phyloP scores from a whole-genome alignment of 64 coral and sea anemone genomes.

The Stylophora pistillata region DNA sequence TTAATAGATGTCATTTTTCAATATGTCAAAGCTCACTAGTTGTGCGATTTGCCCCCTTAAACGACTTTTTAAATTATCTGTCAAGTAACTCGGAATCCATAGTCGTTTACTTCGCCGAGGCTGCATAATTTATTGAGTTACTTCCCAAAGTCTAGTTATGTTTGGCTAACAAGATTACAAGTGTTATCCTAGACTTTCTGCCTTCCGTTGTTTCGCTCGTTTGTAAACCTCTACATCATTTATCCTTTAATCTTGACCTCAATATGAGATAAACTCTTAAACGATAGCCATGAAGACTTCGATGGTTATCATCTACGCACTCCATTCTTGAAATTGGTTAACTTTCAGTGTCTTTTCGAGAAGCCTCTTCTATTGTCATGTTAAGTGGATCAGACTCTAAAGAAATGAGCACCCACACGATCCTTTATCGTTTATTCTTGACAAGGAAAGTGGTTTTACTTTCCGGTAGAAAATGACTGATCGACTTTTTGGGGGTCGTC shows the following conservation, averaged over 20 bases:
- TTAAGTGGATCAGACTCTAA: neutral
- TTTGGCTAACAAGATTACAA: neutral
- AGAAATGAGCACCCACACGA: neutral
- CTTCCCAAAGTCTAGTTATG: neutral
- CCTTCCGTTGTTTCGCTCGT: neutral
- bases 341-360: conserved; percentile 1
- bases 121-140: neutral
- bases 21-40: neutral
- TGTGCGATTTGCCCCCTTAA: neutral
- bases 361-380: conserved; percentile 22
- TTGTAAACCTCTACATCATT: no score
- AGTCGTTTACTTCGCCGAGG: neutral
- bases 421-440: neutral
- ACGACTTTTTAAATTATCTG: neutral
- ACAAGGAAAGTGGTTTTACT: neutral
- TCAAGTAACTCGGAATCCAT: neutral
- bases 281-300: conserved; percentile 1
- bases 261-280: neutral
- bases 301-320: neutral
- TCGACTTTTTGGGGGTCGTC: neutral
- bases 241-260: no score
- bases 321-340: neutral
- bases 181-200: neutral
- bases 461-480: neutral
- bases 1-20: neutral